Evolutionary conservation across 1,140 invertebrate species (phyloP).

Genomic region (Orussus abietinus): DNA sequence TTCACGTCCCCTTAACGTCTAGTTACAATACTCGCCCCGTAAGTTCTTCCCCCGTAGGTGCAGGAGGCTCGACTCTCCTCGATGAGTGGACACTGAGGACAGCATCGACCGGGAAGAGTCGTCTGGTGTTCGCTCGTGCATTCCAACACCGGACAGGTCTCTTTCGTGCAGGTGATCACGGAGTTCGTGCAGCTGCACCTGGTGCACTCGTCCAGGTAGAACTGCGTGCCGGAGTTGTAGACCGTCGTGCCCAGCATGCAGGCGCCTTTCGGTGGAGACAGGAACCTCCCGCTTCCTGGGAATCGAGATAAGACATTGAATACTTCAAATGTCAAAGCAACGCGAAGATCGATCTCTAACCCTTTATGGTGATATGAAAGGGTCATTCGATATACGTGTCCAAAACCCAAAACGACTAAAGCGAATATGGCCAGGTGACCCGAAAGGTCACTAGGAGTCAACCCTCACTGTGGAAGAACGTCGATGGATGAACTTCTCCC

Average conservation of each 20-base stretch:
- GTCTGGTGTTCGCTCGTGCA: conserved; percentile 71
- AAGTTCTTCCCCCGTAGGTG: conserved; percentile 59
- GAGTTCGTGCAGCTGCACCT: conserved; percentile 76
- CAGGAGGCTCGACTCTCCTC: conserved; percentile 65
- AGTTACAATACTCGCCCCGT: conserved; percentile 58
- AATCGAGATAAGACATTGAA: conserved; percentile 2
- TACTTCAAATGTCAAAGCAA: no score
- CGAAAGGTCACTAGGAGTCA: no score
- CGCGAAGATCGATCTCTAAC: no score
- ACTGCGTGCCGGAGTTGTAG: conserved; percentile 57
- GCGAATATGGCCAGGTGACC: no score
- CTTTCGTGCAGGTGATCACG: conserved; percentile 70
- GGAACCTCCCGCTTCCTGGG: conserved; percentile 37
- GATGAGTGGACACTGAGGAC: conserved; percentile 65
- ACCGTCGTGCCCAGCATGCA: conserved; percentile 70
- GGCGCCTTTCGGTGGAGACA: conserved; percentile 53
- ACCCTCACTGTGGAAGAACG: no score
- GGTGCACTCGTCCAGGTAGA: conserved; percentile 75
- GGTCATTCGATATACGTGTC: no score
- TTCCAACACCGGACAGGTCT: conserved; percentile 77
- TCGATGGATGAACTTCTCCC: no score
- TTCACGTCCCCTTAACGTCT: no score
- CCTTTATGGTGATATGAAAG: no score
- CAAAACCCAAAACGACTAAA: no score
- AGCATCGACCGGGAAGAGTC: conserved; percentile 66